phyloP scores from a whole-genome alignment of 2,113 vertebrate species.

The Coptodon bakossiorum region DNA sequence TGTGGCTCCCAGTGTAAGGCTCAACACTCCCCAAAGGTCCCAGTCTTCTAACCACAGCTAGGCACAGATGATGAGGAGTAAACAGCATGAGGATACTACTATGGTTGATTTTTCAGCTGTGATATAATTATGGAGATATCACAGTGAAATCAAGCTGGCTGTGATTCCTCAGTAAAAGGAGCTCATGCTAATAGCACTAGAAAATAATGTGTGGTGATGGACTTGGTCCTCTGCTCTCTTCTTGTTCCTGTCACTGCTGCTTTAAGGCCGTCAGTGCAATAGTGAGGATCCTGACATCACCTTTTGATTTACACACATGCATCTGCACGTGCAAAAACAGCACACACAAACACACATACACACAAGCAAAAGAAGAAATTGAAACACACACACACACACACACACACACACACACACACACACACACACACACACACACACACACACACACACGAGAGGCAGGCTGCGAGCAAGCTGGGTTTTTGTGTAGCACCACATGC shows the following conservation, averaged over 20 bases:
- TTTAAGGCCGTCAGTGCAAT: background rate
- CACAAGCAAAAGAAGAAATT: background rate
- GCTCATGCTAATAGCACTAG: background rate
- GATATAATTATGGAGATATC: background rate
- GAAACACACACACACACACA: background rate
- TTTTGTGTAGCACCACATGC: slow-evolving; percentile 78
- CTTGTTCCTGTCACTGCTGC: background rate
- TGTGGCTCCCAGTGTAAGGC: background rate
- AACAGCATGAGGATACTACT: background rate
- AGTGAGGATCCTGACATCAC: slow-evolving; percentile 14
- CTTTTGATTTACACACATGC: slow-evolving; percentile 11
- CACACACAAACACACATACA: background rate
- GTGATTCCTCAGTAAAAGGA: background rate
- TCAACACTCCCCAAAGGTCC: background rate
- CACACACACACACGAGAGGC: slow-evolving; percentile 9
- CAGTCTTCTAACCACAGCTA: background rate
- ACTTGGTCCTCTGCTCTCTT: background rate
- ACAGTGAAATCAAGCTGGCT: background rate
- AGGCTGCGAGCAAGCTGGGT: slow-evolving; percentile 70
- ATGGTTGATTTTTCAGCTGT: background rate
- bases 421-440: background rate
- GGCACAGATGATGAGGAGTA: background rate
- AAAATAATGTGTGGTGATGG: background rate
- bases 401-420: background rate
- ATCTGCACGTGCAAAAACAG: background rate